Evolutionary conservation across 2,797 vertebrate genomes (phyloP), one percentile per base, ranked within the genome.

Genomic region (Staurois parvus): DNA sequence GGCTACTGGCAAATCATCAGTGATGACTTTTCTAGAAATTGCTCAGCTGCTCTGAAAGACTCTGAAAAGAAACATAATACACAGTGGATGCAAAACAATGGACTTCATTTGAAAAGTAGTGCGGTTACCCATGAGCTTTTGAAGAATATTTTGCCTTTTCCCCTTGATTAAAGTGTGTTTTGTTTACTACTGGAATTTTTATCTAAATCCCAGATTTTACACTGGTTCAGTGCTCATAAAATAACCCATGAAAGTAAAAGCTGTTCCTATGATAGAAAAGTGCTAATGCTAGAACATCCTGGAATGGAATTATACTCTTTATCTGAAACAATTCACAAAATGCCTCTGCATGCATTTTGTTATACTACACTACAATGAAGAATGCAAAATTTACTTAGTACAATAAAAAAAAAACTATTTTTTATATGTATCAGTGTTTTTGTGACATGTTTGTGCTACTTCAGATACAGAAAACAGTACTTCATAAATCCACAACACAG

Each of bases 91-190:
- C 9, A 9, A 37, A 37, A 37, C 37, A 37, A 37, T 37, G 67
- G 48, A 62, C 67, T 24, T 11, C 34, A 30, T 21, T 21, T 26
- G 6, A 13, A 26, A 19, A 68, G 48, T 28, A 73, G 19, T 30
- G 30, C 17, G 12, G 56, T 26, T 13, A 30, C 40, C 24, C 52
- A 29, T 73, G 68, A 66, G 7, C 77, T 15, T n/a, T 15, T 42
- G 52, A 79, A 67, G 76, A 85, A 11, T 8, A 19, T 34, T n/a
- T 66, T 73, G 69, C 56, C 64, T 40, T 78, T 69, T 26, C 29
- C 15, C 56, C 15, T 29, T 29, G 13, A 40, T 8, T 78, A 19
- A 28, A 19, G 72, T 48, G 37, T 24, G 66, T 52, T 26, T 48
- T 67, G 45, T 24, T 79, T 48, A 12, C 19, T 30, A 64, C 4